Evolutionary conservation across 2,888 invertebrate species (phyloP).

Genomic region (Caenorhabditis sp.): DNA sequence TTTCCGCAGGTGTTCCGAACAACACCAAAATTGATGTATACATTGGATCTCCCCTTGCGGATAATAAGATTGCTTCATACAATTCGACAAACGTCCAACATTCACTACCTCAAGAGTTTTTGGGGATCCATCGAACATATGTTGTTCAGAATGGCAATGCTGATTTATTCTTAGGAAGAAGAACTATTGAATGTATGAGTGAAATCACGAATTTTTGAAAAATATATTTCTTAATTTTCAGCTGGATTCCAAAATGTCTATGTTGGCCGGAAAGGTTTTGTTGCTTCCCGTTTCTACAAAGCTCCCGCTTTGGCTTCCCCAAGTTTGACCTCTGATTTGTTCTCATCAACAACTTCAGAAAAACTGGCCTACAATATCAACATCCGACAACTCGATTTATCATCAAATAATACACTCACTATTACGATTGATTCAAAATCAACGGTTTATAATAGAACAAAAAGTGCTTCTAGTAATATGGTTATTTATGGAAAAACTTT

Average conservation of each 20-base stretch:
- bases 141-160: not conserved
- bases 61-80: not conserved
- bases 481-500: not conserved
- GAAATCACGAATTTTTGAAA: not conserved
- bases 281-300: conserved; percentile 1
- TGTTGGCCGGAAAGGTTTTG: not conserved
- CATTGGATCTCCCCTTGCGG: not conserved
- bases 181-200: not conserved
- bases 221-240: not conserved
- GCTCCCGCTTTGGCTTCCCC: not conserved
- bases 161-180: not conserved
- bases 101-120: not conserved
- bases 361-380: not conserved
- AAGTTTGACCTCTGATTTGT: not conserved
- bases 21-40: not conserved
- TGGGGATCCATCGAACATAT: conserved; percentile 1
- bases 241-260: not conserved
- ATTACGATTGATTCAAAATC: not conserved
- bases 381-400: not conserved
- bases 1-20: not conserved
- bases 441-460: not conserved
- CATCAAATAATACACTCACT: not conserved
- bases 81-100: not conserved
- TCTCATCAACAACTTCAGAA: not conserved
- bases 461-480: not conserved